Evolutionary conservation across 64 coral and sea anemone species (phyloP), one percentile per base, ranked within the genome.

Genomic region (Platygyra sinensis): DNA sequence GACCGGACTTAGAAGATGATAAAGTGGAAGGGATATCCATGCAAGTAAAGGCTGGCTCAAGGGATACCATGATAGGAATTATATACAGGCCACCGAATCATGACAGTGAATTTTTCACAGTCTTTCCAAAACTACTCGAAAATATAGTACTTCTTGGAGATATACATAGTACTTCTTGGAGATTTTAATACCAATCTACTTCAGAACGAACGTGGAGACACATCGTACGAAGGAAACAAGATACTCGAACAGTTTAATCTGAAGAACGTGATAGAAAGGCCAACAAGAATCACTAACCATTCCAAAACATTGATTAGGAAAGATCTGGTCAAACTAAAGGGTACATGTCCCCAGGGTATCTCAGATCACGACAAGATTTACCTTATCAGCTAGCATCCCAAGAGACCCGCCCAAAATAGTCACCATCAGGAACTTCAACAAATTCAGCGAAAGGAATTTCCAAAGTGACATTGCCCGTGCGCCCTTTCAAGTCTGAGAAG

Each of bases 1-100:
- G 74, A 76, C 28, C 39, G 28, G 74, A 76, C 28, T 76, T 76
- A 36, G 74, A 76, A 42, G 74, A 76, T 28, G 74, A 76, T 42
- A 42, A 76, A 76, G 33, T 76, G 33, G 74, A 76, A 76, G 74
- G 74, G 28, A 76, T 76, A 76, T 76, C 16, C 20, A 76, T 76
- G 74, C 74, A 76, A 30, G 74, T 76, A 49, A 76, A 76, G 74
- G 74, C 74, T 76, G 74, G 74, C 14, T 76, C n/a, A n/a, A n/a
- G n/a, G n/a, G n/a, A n/a, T n/a, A n/a, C n/a, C n/a, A n/a, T n/a
- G n/a, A n/a, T n/a, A 76, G 74, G 74, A 76, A 76, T 50, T 30
- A 50, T 76, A 76, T 76, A 76, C 74, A 0, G 74, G 28, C 74
- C 74, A 49, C 32, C 74, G 39, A 76, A 76, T 50, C 74, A 76